Base-by-base conservation (phyloP, 2,888 invertebrate genomes). In the Hecatera dysodea region DNA sequence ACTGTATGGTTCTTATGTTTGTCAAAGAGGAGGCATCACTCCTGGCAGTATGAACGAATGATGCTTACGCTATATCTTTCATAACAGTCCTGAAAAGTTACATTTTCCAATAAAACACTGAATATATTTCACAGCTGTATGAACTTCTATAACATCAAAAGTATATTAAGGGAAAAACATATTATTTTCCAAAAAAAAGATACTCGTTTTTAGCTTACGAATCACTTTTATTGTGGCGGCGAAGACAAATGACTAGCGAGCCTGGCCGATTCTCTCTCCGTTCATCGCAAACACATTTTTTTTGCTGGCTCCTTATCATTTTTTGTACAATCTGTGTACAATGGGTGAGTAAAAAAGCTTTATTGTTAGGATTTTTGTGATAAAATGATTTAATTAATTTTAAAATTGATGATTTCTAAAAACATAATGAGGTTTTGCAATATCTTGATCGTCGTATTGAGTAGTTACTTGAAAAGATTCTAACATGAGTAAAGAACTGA, bases 201-300 rank as follows among this genome's bases (percentile, higher is more conserved):
- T 67, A 78, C 72, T 77, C 75, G 50, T 72, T 82, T 83, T 80
- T 71, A 76, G 80, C 85, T 85, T 83, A 83, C 82, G 80, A 82
- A 80, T 84, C 83, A 82, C 76, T 88, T 87, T 87, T 86, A 79
- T 74, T 81, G 72, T 79, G 83, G 78, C 80, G 75, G 75, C 75
- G 71, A 89, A 88, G 87, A 89, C 83, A 86, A 89, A 89, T 85
- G 87, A 78, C 81, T 80, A 75, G 64, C 72, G 72, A 81, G 81
- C 82, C 77, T 64, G 77, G 76, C 75, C 75, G 81, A 86, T 82
- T 80, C 80, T 79, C 83, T 85, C 63, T 60, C 65, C 70, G 70
- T 60, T 57, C 72, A 75, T 75, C 64, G 63, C 82, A 72, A 83
- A 85, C 75, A 83, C 83, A 83, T 83, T 85, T 83, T 85, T 83